Base-by-base conservation (phyloP, 1,140 invertebrate species). In the Acyrthosiphon pisum region DNA sequence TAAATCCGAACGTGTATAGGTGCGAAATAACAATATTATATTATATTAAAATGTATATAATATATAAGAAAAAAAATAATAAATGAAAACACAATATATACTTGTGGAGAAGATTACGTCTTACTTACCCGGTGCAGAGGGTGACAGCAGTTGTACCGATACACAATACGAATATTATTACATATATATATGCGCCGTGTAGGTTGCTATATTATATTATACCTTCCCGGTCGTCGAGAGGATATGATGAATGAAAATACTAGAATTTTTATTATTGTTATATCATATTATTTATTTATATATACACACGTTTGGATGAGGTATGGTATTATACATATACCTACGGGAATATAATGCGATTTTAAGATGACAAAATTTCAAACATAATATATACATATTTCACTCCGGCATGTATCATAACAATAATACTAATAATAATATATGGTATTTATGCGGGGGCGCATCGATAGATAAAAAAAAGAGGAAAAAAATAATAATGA, bases 31-130 rank as follows among this genome's bases (percentile, higher is more conserved):
- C 60, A 76, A 18, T n/a, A 87, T 48, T 56, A 89, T 46, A 41
- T 23, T 6, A 56, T 90, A 37, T 41, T 41, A 87, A n/a, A 23
- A 1, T 53, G 23, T 89, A 11, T 89, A 18, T 14, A 53, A 50
- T 37, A 14, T 50, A 88, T n/a, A 23, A 53, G 53, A 35, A 53
- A 11, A 22, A 86, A 4, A 46, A 86, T 50, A 86, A 86, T 46
- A 56, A 89, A 89, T 30, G 35, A 53, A 89, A 89, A 89, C 50
- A 89, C 35, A 56, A 89, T 35, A 6, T 56, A 89, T 89, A 89
- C 50, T 50, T 8, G 88, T 35, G 22, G 35, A 89, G 88, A 89
- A 53, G 88, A 56, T 89, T 89, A 53, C 37, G 23, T n/a, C 6
- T 23, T 56, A 50, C 50, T 23, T 76, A 30, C 56, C 56, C 56